A percentile compares a stretch with the other conserved stretches of the same genome.
Conservation (phyloP, 2,797 vertebrate species). For the Florisuga fusca region DNA sequence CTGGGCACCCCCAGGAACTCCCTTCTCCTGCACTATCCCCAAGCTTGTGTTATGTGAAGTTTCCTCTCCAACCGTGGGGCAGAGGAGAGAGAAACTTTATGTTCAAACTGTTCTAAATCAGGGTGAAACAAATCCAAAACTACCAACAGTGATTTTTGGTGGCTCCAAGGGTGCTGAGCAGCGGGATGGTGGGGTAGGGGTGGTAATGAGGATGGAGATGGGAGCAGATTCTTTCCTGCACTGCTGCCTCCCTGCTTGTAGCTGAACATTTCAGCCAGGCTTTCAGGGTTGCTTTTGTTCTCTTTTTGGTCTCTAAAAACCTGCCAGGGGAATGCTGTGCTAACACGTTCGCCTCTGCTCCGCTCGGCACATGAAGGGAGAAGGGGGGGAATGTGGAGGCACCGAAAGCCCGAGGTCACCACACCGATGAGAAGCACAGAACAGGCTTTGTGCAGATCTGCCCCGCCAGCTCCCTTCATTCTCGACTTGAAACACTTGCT, state of each 20-base stretch:
- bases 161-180: neutral
- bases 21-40: neutral
- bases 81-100: neutral
- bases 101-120: neutral
- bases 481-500: slow-evolving; percentile 65
- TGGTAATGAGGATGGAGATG: neutral
- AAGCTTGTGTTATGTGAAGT: neutral
- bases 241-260: neutral
- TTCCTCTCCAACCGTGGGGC: neutral
- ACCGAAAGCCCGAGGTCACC: slow-evolving; percentile 9
- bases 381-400: neutral
- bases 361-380: neutral
- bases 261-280: neutral
- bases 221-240: neutral
- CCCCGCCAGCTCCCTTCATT: slow-evolving; percentile 56
- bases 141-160: neutral
- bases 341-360: neutral
- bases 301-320: neutral
- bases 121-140: neutral
- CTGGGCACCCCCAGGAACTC: neutral
- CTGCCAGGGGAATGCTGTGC: slow-evolving; percentile 18
- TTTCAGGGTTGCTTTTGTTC: slow-evolving; percentile 33
- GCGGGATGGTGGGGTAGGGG: neutral
- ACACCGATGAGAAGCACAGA: slow-evolving; percentile 47
- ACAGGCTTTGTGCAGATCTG: slow-evolving; percentile 49